These are phyloP conservation scores for Morpho deidamia DNA, from an alignment of 2,888 invertebrate genomes.

Conservation along the genomic window DNA sequence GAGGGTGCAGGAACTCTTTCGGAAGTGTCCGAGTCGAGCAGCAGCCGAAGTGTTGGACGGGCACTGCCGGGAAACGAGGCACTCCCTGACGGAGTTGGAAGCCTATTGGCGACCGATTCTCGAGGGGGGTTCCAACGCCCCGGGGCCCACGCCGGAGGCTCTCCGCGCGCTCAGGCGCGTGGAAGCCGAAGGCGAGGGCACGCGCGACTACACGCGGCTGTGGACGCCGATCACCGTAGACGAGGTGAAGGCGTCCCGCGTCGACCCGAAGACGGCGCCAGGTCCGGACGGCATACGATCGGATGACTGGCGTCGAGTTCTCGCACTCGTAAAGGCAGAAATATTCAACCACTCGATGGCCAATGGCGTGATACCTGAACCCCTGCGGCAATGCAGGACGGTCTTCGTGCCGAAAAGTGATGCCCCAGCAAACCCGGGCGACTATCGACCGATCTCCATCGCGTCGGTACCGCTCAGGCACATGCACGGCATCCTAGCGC, in stretches of 20 bases:
- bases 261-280: no score
- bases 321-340: conserved; percentile 12
- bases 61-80: conserved; percentile 13
- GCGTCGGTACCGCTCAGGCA: conserved; percentile 32
- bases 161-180: neutral
- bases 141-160: conserved; percentile 7
- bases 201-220: conserved; percentile 3
- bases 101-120: conserved; percentile 25
- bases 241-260: conserved; percentile 21
- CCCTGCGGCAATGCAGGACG: conserved; percentile 24
- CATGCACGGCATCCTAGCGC: no score
- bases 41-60: conserved; percentile 24
- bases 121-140: conserved; percentile 17
- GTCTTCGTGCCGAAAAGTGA: conserved; percentile 28
- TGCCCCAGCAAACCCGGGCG: conserved; percentile 25
- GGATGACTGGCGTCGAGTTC: conserved; percentile 22
- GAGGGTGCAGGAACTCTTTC: conserved; percentile 19
- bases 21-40: conserved; percentile 18
- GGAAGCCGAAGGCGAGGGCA: conserved; percentile 2
- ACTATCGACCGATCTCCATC: conserved; percentile 32
- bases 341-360: conserved; percentile 21
- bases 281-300: no score
- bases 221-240: conserved; percentile 21
- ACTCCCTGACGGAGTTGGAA: conserved; percentile 21
- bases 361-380: conserved; percentile 16